Percentiles rank a stretch among this genome's conserved stretches.
Evolutionary conservation across 2,888 invertebrate genomes (phyloP).

Genomic region (Biston stratarius): DNA sequence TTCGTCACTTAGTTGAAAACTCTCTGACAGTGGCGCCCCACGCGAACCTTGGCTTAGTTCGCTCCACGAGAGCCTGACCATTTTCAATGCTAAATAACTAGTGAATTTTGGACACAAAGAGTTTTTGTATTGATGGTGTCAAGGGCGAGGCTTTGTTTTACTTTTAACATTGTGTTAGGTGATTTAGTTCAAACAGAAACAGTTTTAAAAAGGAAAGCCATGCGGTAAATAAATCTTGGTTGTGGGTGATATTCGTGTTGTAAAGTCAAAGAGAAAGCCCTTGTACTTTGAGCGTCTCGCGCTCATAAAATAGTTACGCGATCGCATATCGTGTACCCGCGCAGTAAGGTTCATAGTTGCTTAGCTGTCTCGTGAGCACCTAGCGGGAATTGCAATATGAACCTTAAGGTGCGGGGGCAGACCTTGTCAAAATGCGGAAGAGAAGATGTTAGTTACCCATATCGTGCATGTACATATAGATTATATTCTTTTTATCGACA

Average conservation of each 20-base stretch:
- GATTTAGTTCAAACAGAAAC: constrained; percentile 26
- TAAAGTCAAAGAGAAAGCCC: neutral
- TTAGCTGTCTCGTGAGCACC: too few relatives aligned
- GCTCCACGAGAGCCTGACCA: constrained; percentile 44
- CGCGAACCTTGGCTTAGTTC: constrained; percentile 59
- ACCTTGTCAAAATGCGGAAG: too few relatives aligned
- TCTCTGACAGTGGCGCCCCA: constrained; percentile 35
- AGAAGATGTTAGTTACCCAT: too few relatives aligned
- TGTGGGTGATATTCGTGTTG: neutral
- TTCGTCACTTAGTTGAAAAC: neutral
- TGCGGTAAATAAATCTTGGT: constrained; percentile 6
- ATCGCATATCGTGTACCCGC: too few relatives aligned
- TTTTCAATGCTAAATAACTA: constrained; percentile 65
- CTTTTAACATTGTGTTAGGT: constrained; percentile 36
- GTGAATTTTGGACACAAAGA: constrained; percentile 57
- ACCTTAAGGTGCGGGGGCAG: too few relatives aligned
- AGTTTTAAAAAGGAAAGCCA: constrained; percentile 19
- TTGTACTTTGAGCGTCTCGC: neutral
- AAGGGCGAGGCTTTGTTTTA: constrained; percentile 55
- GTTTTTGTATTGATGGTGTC: constrained; percentile 58
- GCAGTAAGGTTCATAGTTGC: too few relatives aligned
- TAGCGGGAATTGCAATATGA: too few relatives aligned
- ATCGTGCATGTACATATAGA: too few relatives aligned
- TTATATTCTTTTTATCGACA: too few relatives aligned
- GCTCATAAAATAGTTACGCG: too few relatives aligned